phyloP scores from a whole-genome alignment of 2,797 vertebrate species.

The Mastacembelus armatus region DNA sequence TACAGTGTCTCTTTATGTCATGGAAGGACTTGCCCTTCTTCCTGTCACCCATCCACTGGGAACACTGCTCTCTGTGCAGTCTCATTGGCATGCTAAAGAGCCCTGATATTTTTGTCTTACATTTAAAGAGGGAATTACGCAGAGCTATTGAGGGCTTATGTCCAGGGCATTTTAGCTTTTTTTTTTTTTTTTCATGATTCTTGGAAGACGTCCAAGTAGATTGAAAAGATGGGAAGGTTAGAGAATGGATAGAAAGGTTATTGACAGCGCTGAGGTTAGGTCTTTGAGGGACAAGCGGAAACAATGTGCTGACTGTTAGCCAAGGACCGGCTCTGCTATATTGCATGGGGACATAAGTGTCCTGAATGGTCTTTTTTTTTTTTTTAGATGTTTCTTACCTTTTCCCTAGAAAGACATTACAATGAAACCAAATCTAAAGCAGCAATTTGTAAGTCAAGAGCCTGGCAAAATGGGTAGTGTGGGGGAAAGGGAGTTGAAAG shows the following conservation, averaged over 20 bases:
- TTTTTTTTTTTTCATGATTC: conserved; percentile 68
- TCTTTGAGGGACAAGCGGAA: conserved; percentile 86
- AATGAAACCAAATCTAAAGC: conserved; percentile 82
- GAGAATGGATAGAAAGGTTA: conserved; percentile 79
- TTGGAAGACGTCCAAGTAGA: conserved; percentile 79
- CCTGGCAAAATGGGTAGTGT: conserved; percentile 72
- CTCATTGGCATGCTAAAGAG: conserved; percentile 83
- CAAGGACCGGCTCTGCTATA: conserved; percentile 80
- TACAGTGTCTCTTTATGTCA: conserved; percentile 68
- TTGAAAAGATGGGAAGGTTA: conserved; percentile 80
- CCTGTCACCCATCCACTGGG: conserved; percentile 57
- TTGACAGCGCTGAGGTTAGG: conserved; percentile 79
- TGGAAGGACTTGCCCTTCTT: conserved; percentile 68
- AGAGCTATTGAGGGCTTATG: conserved; percentile 79
- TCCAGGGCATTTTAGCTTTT: conserved; percentile 75
- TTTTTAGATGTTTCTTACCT: conserved; percentile 53
- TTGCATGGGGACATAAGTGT: conserved; percentile 85
- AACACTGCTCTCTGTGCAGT: conserved; percentile 65
- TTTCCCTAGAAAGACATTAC: conserved; percentile 73
- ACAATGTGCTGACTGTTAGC: conserved; percentile 90
- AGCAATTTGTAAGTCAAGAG: conserved; percentile 87
- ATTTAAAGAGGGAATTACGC: conserved; percentile 84
- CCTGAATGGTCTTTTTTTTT: conserved; percentile 74
- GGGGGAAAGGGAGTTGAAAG: conserved; percentile 57
- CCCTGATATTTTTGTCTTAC: conserved; percentile 81